Evolutionary conservation across 2,797 vertebrate genomes (phyloP).

Genomic region (Lophotriccus pileatus): DNA sequence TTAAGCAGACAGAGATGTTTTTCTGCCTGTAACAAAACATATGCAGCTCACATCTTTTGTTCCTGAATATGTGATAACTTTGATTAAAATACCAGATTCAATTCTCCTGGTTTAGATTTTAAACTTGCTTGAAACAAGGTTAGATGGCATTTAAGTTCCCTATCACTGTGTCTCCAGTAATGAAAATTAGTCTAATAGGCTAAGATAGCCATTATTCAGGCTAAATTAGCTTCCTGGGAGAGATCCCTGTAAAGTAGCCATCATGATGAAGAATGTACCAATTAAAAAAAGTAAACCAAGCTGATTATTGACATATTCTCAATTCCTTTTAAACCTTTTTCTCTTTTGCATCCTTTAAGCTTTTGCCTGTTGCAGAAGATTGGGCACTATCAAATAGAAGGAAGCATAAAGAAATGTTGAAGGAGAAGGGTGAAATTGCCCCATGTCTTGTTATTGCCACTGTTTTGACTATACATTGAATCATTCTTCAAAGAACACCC

Average conservation of each 20-base stretch:
- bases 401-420: neutral
- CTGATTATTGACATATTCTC: conserved; percentile 42
- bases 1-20: neutral
- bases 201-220: conserved; percentile 36
- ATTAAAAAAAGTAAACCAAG: conserved; percentile 53
- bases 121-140: conserved; percentile 31
- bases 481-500: neutral
- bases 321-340: neutral
- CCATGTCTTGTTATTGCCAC: neutral
- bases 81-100: conserved; percentile 38
- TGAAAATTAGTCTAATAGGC: conserved; percentile 58
- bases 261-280: conserved; percentile 43
- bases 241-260: conserved; percentile 44
- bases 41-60: neutral
- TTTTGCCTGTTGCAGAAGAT: neutral
- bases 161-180: conserved; percentile 26
- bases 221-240: conserved; percentile 58
- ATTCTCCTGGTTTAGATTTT: conserved; percentile 28
- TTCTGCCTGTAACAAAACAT: neutral
- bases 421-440: neutral
- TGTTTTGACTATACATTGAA: neutral
- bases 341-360: neutral
- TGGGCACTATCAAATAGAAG: neutral
- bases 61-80: conserved; percentile 17
- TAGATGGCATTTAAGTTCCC: conserved; percentile 42